Percentiles rank a stretch among this genome's conserved stretches.
phyloP scores from a whole-genome alignment of 2,113 vertebrate genomes.

The Actenoides hombroni region DNA sequence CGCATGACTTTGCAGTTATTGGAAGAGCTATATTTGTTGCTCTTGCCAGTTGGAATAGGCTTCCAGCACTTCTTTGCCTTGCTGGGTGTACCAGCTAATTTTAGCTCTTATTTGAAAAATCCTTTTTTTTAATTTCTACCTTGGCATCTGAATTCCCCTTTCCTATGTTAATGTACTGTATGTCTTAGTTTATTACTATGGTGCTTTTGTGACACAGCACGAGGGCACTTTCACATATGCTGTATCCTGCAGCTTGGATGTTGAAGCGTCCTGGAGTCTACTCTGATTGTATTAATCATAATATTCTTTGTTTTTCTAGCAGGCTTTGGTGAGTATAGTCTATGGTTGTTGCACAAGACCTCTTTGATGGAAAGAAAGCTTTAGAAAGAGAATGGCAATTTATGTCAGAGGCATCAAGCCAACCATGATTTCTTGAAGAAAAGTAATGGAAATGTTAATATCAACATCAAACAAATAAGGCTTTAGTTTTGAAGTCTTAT shows the following conservation, averaged over 20 bases:
- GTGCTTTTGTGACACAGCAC: neutral
- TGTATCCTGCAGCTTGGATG: neutral
- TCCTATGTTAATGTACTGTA: neutral
- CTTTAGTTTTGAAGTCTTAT: slow-evolving; percentile 10
- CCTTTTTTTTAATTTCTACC: neutral
- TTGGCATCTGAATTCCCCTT: neutral
- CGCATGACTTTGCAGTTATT: neutral
- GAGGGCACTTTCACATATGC: neutral
- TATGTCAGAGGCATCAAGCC: neutral
- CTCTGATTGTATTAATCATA: neutral
- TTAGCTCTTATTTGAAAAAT: neutral
- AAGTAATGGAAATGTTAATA: neutral
- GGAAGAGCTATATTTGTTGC: neutral
- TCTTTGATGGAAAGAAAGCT: neutral
- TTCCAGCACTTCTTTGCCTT: neutral
- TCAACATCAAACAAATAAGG: neutral
- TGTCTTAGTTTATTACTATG: neutral
- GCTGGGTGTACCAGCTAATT: neutral
- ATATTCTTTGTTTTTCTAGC: neutral
- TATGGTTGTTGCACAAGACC: neutral
- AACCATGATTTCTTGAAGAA: slow-evolving; percentile 1
- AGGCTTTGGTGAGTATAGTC: neutral
- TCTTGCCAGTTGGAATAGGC: neutral
- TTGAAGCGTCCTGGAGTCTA: neutral
- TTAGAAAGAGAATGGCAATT: neutral